Base-by-base conservation (phyloP, 1,140 invertebrate species). In the Macrostomum lignano region DNA sequence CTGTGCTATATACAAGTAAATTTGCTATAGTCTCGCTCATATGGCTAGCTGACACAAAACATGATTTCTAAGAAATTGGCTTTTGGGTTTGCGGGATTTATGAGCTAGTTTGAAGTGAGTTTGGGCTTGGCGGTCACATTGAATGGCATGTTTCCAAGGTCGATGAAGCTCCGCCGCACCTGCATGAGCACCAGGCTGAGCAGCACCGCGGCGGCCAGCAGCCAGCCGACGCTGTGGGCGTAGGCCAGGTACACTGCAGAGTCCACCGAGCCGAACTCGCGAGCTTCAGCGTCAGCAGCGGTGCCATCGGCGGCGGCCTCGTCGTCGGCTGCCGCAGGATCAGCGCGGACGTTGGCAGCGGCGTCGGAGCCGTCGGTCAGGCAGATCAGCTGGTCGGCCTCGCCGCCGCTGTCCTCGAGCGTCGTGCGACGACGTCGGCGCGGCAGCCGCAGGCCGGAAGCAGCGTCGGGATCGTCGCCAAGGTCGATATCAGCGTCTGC, bases 151-250 rank as follows among this genome's bases (percentile, higher is more conserved):
- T n/a, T n/a, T n/a, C n/a, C n/a, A n/a, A n/a, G n/a, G n/a, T n/a
- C n/a, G n/a, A n/a, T n/a, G n/a, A n/a, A n/a, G n/a, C n/a, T n/a
- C n/a, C n/a, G n/a, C n/a, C 57, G n/a, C n/a, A n/a, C 45, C 54
- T 67, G 65, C 65, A 67, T 68, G 3, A 58, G 33, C 31, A 62
- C 43, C 13, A 66, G 37, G 17, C 59, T 41, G 2, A 55, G n/a
- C 6, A 88, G 47, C 29, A 86, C 72, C 0, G 62, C 44, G 1
- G 69, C 44, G 4, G 67, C 64, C 1, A 91, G 49, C 23, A 67
- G 61, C 17, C 60, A 47, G 7, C 78, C 77, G 3, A 82, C 65
- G 1, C 75, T 69, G 21, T 62, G 65, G 55, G 74, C 67, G 51
- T 93, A 94, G 13, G 67, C 58, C 5, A 55, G 47, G 40, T 81